Evolutionary conservation across 2,888 invertebrate genomes (phyloP), one percentile per base, ranked within the genome.

Genomic region (Cataglyphis albicans): DNA sequence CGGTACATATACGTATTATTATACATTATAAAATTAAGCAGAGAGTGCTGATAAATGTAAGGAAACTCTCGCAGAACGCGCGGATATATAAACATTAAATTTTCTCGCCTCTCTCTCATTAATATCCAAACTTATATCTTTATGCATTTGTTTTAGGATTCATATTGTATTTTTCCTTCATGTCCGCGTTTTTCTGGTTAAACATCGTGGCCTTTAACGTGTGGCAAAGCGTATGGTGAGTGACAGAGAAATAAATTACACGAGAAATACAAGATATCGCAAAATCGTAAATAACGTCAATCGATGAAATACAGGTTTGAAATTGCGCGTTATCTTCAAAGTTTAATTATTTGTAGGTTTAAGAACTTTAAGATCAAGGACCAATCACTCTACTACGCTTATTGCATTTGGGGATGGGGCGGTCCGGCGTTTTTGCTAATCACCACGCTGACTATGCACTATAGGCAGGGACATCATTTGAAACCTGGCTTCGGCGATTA

Each of bases 181-280:
- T 97, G 92, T 95, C 96, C 1, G 96, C 96, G n/a, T 97, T 97
- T 94, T 97, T 97, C 92, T 97, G 97, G 97, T 95, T 97, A 94
- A 97, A 97, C 91, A 95, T 97, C 7, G 96, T 97, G 35, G 96
- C 96, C 55, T 96, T 97, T 88, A 97, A 97, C 92, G 96, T 97
- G 76, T 97, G 96, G 95, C 95, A 96, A 89, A 95, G 95, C 18
- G 96, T 96, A 1, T 95, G 96, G 97, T 97, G 95, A 96, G 97
- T 96, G 3, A 3, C 18, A 48, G 18, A 21, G 10, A 1, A 72
- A 44, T 18, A 52, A 32, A 59, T 38, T 5, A 3, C 3, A 12
- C 0, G 7, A 7, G 9, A n/a, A 52, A 52, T 6, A 15, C 10
- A 6, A 2, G 1, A 41, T 41, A 12, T 41, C 9, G 25, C 4